phyloP scores from a whole-genome alignment of 2,797 vertebrate species.

The Borostomias antarcticus region DNA sequence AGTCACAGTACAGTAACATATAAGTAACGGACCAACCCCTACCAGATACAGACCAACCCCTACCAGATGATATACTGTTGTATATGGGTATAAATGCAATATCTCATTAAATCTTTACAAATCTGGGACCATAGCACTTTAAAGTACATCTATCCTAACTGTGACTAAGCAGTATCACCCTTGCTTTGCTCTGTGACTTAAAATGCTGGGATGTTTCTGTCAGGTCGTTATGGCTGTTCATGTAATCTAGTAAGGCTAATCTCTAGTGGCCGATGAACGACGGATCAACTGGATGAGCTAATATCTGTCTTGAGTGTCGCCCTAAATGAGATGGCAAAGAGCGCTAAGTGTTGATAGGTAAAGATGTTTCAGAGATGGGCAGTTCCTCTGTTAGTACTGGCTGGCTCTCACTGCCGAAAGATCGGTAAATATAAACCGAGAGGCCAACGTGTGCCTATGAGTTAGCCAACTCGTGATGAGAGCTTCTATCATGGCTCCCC shows the following conservation, averaged over 20 bases:
- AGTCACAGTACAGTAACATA: conserved; percentile 3
- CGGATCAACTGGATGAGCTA: background rate
- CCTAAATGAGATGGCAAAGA: conserved; percentile 3
- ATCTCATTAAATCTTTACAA: too few species aligned
- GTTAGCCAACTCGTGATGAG: background rate
- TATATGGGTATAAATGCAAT: background rate
- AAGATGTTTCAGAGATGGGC: background rate
- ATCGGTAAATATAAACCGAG: background rate
- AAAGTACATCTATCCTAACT: too few species aligned
- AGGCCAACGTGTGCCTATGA: too few species aligned
- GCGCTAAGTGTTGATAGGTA: background rate
- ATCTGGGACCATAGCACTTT: too few species aligned
- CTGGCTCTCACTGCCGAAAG: background rate
- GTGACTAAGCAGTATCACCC: background rate
- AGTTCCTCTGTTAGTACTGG: background rate
- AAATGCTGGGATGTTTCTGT: too few species aligned
- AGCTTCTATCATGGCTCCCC: background rate
- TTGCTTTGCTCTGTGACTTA: too few species aligned
- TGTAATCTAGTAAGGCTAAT: background rate
- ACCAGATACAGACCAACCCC: too few species aligned
- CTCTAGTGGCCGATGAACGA: background rate
- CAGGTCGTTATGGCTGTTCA: background rate
- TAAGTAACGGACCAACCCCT: too few species aligned
- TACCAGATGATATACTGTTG: background rate
- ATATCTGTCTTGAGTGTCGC: background rate